Conservation (phyloP, 2,113 vertebrate species). For the Heterotilapia buettikoferi region DNA sequence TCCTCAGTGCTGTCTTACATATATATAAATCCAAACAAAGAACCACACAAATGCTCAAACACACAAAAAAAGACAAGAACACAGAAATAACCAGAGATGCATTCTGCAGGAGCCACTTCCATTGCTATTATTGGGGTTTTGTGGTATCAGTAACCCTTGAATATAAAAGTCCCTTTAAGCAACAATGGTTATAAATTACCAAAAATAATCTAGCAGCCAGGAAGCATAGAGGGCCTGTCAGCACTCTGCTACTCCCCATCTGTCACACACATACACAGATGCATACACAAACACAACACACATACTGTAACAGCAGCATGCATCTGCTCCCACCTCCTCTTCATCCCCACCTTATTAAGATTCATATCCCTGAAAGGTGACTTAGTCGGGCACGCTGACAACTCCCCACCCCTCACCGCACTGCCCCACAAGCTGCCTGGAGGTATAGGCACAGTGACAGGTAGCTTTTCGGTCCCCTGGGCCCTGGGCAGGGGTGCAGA, state of each 20-base stretch:
- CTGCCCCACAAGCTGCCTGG: conserved; percentile 63
- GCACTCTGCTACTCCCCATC: conserved; percentile 66
- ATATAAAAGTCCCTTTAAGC: conserved; percentile 65
- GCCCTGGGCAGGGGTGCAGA: conserved; percentile 46
- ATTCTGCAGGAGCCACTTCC: not conserved
- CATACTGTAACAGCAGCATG: conserved; percentile 24
- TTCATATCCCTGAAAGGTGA: conserved; percentile 79
- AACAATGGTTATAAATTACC: conserved; percentile 72
- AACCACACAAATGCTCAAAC: not conserved
- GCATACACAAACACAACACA: conserved; percentile 12
- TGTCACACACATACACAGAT: conserved; percentile 48
- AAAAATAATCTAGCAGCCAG: conserved; percentile 71
- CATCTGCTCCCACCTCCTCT: conserved; percentile 17
- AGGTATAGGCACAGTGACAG: conserved; percentile 72
- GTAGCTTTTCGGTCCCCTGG: conserved; percentile 62
- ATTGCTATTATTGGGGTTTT: conserved; percentile 4
- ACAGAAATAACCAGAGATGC: not conserved
- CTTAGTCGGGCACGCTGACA: conserved; percentile 70
- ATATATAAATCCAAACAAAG: conserved; percentile 7
- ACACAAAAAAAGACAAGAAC: not conserved
- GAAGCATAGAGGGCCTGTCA: conserved; percentile 70
- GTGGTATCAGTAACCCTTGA: conserved; percentile 33
- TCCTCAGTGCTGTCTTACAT: not conserved
- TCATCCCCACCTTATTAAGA: conserved; percentile 71
- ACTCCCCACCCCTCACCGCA: conserved; percentile 26